Evolutionary conservation across 2,113 vertebrate species (phyloP).

Genomic region (Microtus pennsylvanicus): DNA sequence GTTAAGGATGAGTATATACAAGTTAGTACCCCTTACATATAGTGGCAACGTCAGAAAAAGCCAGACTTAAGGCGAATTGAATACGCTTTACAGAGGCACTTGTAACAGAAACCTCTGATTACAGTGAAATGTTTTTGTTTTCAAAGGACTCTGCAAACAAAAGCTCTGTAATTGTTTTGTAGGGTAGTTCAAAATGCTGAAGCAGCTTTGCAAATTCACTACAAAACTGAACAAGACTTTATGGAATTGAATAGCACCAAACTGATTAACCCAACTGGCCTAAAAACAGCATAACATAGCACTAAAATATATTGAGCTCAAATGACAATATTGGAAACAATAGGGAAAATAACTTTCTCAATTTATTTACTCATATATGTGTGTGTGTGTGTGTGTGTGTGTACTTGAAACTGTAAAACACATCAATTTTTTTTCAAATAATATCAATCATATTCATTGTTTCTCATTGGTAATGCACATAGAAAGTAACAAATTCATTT

Average conservation of each 20-base stretch:
- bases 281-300: conserved; percentile 64
- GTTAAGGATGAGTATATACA: conserved; percentile 66
- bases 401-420: background rate
- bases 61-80: conserved; percentile 67
- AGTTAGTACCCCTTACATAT: conserved; percentile 13
- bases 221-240: conserved; percentile 70
- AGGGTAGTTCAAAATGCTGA: conserved; percentile 73
- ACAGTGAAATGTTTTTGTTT: conserved; percentile 72
- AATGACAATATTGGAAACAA: background rate
- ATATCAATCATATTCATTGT: background rate
- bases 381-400: background rate
- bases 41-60: conserved; percentile 69
- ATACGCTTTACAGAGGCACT: conserved; percentile 55
- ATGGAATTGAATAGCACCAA: background rate
- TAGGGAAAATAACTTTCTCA: background rate
- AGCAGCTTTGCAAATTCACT: conserved; percentile 65
- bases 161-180: conserved; percentile 78
- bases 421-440: background rate
- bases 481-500: background rate
- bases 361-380: background rate
- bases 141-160: conserved; percentile 66
- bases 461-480: background rate
- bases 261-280: conserved; percentile 68
- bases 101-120: conserved; percentile 79
- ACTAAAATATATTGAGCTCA: conserved; percentile 45